Percentiles rank a stretch among this genome's conserved stretches.
These are phyloP conservation scores for Notiomystis cincta DNA, from an alignment of 2,113 vertebrate species.

Conservation along the genomic window DNA sequence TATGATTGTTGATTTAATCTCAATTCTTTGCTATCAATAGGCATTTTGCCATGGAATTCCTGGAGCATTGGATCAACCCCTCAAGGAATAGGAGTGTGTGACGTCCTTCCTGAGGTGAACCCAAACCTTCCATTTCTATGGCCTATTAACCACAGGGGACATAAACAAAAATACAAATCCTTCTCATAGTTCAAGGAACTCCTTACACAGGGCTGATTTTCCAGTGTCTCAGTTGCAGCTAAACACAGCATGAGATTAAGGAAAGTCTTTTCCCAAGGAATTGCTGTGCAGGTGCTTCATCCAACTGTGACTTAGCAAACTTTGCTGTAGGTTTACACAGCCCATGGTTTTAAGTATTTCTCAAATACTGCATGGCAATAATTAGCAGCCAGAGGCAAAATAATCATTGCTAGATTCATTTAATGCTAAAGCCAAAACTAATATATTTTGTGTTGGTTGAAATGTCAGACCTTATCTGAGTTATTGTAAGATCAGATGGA, in stretches of 20 bases:
- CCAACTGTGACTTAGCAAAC: not conserved
- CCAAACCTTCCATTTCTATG: not conserved
- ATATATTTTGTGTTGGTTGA: constrained; percentile 37
- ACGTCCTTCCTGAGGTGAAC: not conserved
- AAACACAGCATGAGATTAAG: constrained; percentile 16
- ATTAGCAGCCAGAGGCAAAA: constrained; percentile 63
- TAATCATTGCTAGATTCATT: constrained; percentile 53
- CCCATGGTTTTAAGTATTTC: constrained; percentile 49
- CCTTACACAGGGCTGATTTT: not conserved
- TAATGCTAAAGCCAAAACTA: constrained; percentile 45
- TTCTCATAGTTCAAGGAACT: not conserved
- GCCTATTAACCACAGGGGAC: not conserved
- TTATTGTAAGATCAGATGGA: constrained; percentile 28
- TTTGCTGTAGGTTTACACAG: constrained; percentile 33
- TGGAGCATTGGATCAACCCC: not conserved
- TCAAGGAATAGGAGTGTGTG: not conserved
- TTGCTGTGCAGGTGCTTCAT: not conserved
- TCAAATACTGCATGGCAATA: not conserved
- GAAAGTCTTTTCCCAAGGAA: not conserved
- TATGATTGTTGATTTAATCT: not conserved
- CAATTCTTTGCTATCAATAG: not conserved
- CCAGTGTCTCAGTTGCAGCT: not conserved
- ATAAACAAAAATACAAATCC: not conserved
- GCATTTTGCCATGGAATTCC: not conserved
- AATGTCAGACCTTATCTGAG: constrained; percentile 43